These are phyloP conservation scores for Neodiprion virginianus DNA, from an alignment of 1,140 invertebrate genomes.

Conservation along the genomic window DNA sequence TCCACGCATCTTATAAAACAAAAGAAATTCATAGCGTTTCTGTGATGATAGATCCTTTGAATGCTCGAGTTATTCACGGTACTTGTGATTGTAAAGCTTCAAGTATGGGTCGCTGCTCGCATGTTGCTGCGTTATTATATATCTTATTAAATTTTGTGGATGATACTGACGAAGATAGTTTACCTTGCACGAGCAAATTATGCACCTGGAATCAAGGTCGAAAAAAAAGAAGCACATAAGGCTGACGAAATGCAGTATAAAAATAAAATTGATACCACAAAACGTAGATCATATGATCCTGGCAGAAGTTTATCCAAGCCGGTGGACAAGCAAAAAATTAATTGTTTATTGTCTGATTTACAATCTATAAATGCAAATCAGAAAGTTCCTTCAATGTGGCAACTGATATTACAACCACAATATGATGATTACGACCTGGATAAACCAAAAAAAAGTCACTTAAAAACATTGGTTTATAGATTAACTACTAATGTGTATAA, in stretches of 20 bases:
- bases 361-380: background rate
- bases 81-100: conserved; percentile 23
- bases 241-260: too few relatives aligned
- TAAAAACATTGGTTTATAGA: background rate
- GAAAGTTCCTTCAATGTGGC: background rate
- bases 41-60: conserved; percentile 9
- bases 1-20: conserved; percentile 11
- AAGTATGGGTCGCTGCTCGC: conserved; percentile 16
- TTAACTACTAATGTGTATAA: conserved; percentile 1
- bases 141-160: background rate
- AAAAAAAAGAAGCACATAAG: too few relatives aligned
- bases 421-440: background rate
- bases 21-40: background rate
- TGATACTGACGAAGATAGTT: background rate
- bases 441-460: background rate
- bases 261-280: too few relatives aligned
- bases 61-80: background rate
- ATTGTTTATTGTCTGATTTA: background rate
- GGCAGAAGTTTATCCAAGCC: too few relatives aligned
- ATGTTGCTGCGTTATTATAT: conserved; percentile 21
- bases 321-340: too few relatives aligned
- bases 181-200: too few relatives aligned
- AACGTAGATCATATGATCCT: too few relatives aligned
- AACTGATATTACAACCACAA: background rate
- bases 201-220: too few relatives aligned